A percentile compares a stretch with the other conserved stretches of the same genome.
Evolutionary conservation across 2,888 invertebrate genomes (phyloP).

Genomic region (Caenorhabditis sinica): DNA sequence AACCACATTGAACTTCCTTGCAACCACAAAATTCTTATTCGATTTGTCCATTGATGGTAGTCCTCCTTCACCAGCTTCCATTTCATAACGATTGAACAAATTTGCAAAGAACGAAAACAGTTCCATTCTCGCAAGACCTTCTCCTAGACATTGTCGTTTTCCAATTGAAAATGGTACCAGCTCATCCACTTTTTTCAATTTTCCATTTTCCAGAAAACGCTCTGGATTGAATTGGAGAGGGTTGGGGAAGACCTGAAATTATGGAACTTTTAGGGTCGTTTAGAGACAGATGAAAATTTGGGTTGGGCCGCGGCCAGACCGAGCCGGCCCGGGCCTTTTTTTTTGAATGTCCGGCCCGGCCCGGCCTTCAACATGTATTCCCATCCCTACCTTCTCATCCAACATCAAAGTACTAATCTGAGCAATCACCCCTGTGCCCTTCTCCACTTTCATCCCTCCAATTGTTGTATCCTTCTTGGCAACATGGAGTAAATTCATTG

Average conservation of each 20-base stretch:
- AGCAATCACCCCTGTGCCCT: constrained; percentile 62
- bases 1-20: constrained; percentile 29
- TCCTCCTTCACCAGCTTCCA: background rate
- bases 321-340: too few species aligned
- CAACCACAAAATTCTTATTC: constrained; percentile 30
- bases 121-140: constrained; percentile 60
- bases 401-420: constrained; percentile 66
- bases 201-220: constrained; percentile 61
- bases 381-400: constrained; percentile 55
- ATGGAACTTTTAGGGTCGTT: background rate
- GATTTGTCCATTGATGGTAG: constrained; percentile 42
- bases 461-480: constrained; percentile 32
- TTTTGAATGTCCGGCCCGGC: too few species aligned
- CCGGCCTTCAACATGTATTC: too few species aligned
- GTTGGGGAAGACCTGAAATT: constrained; percentile 61
- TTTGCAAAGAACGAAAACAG: constrained; percentile 55
- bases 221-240: constrained; percentile 64
- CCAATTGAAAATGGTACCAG: constrained; percentile 73
- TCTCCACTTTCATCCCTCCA: background rate
- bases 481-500: constrained; percentile 55
- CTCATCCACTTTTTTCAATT: constrained; percentile 53
- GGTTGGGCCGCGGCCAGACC: too few species aligned
- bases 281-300: too few species aligned
- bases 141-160: constrained; percentile 65
- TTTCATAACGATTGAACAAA: constrained; percentile 36